Conservation (phyloP, 2,888 invertebrate species). For the Agonopterix heracliana region DNA sequence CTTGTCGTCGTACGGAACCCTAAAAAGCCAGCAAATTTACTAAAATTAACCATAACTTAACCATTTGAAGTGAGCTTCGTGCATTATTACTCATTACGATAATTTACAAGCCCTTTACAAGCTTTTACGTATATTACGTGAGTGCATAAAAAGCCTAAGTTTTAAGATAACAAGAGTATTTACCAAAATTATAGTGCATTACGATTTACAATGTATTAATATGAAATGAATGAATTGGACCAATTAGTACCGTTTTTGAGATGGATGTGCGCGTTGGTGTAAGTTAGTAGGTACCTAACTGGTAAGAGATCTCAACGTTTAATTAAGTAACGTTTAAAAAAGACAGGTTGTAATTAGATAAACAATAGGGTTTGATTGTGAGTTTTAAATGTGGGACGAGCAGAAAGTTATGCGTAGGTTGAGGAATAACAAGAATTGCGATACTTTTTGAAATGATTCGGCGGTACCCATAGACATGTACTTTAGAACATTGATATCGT, state of each 20-base stretch:
- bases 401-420: slow-evolving; percentile 19
- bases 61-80: slow-evolving; percentile 64
- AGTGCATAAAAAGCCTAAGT: slow-evolving; percentile 27
- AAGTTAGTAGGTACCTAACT: too few relatives aligned
- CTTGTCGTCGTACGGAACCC: too few relatives aligned
- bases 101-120: slow-evolving; percentile 41
- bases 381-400: slow-evolving; percentile 33
- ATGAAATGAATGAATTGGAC: slow-evolving; percentile 11
- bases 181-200: slow-evolving; percentile 40
- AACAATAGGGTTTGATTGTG: slow-evolving; percentile 56
- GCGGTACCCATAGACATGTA: neutral
- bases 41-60: slow-evolving; percentile 47
- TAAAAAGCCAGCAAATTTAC: slow-evolving; percentile 45
- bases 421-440: too few relatives aligned
- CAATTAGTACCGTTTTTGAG: slow-evolving; percentile 29
- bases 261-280: slow-evolving; percentile 38
- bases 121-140: slow-evolving; percentile 31
- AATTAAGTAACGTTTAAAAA: slow-evolving; percentile 33
- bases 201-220: neutral
- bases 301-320: slow-evolving; percentile 30
- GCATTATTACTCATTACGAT: slow-evolving; percentile 68
- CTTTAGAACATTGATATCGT: too few relatives aligned
- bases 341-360: slow-evolving; percentile 51
- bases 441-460: neutral
- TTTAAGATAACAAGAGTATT: slow-evolving; percentile 43